Evolutionary conservation across 2,888 invertebrate genomes (phyloP).

Genomic region (Crematogaster levior): DNA sequence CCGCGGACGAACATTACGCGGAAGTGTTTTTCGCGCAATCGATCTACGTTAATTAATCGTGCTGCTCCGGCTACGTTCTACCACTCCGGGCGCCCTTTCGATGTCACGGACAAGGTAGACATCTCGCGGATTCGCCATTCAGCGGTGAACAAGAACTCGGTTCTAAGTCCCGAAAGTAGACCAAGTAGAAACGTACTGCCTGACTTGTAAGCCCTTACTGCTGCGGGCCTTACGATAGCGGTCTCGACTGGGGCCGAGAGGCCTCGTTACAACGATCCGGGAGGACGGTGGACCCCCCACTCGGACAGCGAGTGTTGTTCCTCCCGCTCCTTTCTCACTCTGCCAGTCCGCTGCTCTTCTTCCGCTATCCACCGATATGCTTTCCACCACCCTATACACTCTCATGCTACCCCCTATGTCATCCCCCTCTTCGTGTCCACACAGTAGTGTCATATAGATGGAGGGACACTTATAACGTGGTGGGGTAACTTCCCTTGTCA

Average conservation of each 20-base stretch:
- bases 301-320: slow-evolving; percentile 26
- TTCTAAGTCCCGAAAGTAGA: slow-evolving; percentile 83
- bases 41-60: no score
- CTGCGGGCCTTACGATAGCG: slow-evolving; percentile 81
- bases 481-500: not conserved
- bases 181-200: slow-evolving; percentile 84
- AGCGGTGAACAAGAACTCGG: not conserved
- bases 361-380: slow-evolving; percentile 44
- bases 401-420: not conserved
- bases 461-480: not conserved
- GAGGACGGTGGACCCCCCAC: slow-evolving; percentile 64
- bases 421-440: slow-evolving; percentile 27
- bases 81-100: not conserved
- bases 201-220: slow-evolving; percentile 85
- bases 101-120: not conserved
- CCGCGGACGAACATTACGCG: not conserved
- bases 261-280: slow-evolving; percentile 69
- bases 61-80: not conserved
- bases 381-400: slow-evolving; percentile 41
- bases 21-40: not conserved
- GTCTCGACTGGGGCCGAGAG: slow-evolving; percentile 76
- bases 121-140: not conserved
- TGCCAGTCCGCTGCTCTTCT: slow-evolving; percentile 61
- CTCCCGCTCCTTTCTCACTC: slow-evolving; percentile 61
- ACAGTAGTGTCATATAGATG: not conserved